Evolutionary conservation across 2,888 invertebrate species (phyloP).

Genomic region (Thereva nobilitata): DNA sequence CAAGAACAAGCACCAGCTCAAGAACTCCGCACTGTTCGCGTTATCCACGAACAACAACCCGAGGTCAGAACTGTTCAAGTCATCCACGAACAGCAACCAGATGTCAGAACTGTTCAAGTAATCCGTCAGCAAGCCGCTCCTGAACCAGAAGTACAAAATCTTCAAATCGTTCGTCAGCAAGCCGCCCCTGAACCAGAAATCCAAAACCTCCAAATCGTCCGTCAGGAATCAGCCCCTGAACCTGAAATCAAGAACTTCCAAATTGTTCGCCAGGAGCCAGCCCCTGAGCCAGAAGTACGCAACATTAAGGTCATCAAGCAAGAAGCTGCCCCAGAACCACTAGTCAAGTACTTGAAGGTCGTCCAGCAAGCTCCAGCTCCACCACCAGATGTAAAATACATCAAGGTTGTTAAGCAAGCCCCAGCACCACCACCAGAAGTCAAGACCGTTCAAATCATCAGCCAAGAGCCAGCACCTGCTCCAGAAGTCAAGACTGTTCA

Average conservation of each 20-base stretch:
- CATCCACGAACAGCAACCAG: constrained; percentile 1
- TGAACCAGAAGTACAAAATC: no score
- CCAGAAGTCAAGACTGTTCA: constrained; percentile 20
- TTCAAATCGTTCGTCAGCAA: no score
- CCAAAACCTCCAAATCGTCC: no score
- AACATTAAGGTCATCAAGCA: not conserved
- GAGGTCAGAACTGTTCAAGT: constrained; percentile 15
- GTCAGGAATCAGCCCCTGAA: no score
- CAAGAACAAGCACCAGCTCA: constrained; percentile 9
- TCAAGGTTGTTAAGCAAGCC: constrained; percentile 3
- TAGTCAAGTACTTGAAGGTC: not conserved
- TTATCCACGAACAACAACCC: not conserved
- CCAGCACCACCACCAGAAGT: constrained; percentile 14
- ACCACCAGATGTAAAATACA: not conserved
- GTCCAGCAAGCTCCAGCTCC: not conserved
- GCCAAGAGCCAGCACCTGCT: constrained; percentile 27
- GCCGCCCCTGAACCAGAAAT: no score
- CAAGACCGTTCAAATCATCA: constrained; percentile 9
- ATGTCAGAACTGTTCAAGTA: constrained; percentile 7
- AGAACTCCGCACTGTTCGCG: constrained; percentile 11
- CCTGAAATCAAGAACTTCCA: no score
- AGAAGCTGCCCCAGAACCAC: not conserved
- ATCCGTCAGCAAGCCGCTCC: not conserved
- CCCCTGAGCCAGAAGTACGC: no score
- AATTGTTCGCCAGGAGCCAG: no score